A percentile compares a stretch with the other conserved stretches of the same genome.
Evolutionary conservation across 2,113 vertebrate species (phyloP).

Genomic region (Engystomops pustulosus): DNA sequence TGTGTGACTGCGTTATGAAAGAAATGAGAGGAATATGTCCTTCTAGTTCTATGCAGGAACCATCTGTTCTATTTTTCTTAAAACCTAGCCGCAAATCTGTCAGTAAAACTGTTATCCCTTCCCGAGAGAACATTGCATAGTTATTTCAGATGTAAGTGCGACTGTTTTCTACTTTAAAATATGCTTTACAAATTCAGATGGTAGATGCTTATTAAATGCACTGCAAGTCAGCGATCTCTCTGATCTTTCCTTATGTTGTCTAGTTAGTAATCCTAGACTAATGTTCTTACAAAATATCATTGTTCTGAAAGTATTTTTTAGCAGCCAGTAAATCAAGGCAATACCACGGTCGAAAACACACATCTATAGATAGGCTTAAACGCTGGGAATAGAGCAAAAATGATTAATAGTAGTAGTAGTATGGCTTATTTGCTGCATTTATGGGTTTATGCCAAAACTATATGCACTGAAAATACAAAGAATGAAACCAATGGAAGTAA

Average conservation of each 20-base stretch:
- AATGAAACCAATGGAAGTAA: too few relatives aligned
- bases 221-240: conserved; percentile 35
- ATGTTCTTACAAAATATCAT: conserved; percentile 45
- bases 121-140: conserved; percentile 46
- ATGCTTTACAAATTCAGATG: conserved; percentile 39
- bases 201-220: conserved; percentile 33
- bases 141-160: conserved; percentile 46
- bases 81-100: conserved; percentile 52
- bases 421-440: background rate
- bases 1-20: conserved; percentile 41
- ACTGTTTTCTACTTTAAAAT: conserved; percentile 45
- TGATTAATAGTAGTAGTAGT: background rate
- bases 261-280: conserved; percentile 33
- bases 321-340: conserved; percentile 8
- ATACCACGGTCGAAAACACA: background rate
- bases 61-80: conserved; percentile 55
- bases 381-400: background rate
- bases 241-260: conserved; percentile 34
- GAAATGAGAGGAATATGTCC: conserved; percentile 43
- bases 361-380: background rate
- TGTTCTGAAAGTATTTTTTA: conserved; percentile 13
- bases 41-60: conserved; percentile 44
- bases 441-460: background rate
- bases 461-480: too few relatives aligned
- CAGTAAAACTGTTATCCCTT: conserved; percentile 53